Evolutionary conservation across 2,888 invertebrate species (phyloP).

Genomic region (Drosophila mimetica): DNA sequence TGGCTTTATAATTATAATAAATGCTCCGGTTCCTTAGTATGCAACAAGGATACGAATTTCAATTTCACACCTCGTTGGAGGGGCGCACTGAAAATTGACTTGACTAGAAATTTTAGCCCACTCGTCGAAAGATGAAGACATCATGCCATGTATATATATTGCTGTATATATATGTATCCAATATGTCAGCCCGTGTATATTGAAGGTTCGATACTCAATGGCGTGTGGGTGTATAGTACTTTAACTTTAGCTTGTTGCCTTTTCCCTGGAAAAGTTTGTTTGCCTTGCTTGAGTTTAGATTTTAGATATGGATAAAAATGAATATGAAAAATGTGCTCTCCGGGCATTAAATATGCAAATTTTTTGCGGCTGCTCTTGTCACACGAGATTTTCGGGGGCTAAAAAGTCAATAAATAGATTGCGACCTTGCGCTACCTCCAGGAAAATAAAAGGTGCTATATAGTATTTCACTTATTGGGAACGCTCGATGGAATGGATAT

Average conservation of each 20-base stretch:
- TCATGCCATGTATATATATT: conserved; percentile 24
- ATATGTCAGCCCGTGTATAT: conserved; percentile 35
- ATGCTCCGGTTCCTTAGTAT: conserved; percentile 35
- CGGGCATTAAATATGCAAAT: conserved; percentile 68
- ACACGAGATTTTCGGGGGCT: conserved; percentile 29
- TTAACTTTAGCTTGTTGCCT: conserved; percentile 31
- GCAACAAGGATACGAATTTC: conserved; percentile 58
- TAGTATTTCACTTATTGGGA: conserved; percentile 51
- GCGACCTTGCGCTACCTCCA: conserved; percentile 18
- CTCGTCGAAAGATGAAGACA: conserved; percentile 40
- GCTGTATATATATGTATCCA: conserved; percentile 36
- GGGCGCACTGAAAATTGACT: conserved; percentile 40
- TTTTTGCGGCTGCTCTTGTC: conserved; percentile 8
- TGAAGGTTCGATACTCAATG: conserved; percentile 6
- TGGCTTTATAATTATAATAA: conserved; percentile 40
- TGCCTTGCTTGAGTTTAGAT: conserved; percentile 56
- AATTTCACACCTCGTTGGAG: conserved; percentile 78
- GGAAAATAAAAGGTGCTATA: conserved; percentile 15
- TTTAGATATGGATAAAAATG: conserved; percentile 55
- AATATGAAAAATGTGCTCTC: conserved; percentile 46
- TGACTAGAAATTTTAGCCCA: conserved; percentile 41
- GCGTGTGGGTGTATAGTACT: conserved; percentile 12
- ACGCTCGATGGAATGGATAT: conserved; percentile 20
- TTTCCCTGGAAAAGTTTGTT: conserved; percentile 46
- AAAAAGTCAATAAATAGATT: conserved; percentile 42